phyloP scores from a whole-genome alignment of 1,140 invertebrate species.

The Berghia stephanieae region DNA sequence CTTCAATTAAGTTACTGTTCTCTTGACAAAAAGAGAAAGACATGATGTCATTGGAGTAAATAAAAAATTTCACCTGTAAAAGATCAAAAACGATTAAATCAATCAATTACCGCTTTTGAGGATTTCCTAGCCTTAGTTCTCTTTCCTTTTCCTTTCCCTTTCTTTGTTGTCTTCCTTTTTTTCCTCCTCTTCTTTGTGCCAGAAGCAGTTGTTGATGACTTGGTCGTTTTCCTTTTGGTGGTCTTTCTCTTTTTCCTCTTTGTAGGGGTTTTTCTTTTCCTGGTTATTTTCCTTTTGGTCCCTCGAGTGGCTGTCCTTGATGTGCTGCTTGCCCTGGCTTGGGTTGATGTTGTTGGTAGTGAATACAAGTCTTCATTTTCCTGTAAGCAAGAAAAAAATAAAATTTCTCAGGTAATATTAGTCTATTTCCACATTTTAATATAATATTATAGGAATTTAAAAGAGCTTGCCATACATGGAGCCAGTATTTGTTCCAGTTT shows the following conservation, averaged over 20 bases:
- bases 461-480: too few relatives aligned
- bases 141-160: conserved; percentile 37
- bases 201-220: conserved; percentile 29
- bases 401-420: too few relatives aligned
- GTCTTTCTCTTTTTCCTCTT: conserved; percentile 38
- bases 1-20: too few relatives aligned
- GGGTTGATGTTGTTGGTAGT: background rate
- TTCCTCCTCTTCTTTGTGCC: conserved; percentile 45
- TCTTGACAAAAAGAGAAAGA: too few relatives aligned
- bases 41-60: too few relatives aligned
- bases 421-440: too few relatives aligned
- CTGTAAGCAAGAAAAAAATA: conserved; percentile 4
- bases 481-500: too few relatives aligned
- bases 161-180: conserved; percentile 52
- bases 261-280: conserved; percentile 33
- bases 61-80: too few relatives aligned
- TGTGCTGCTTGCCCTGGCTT: conserved; percentile 30
- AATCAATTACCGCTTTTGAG: too few relatives aligned
- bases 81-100: too few relatives aligned
- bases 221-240: conserved; percentile 40
- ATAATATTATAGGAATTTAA: too few relatives aligned
- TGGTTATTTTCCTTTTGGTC: conserved; percentile 37
- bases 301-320: conserved; percentile 27
- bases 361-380: conserved; percentile 25
- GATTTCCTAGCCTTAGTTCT: conserved; percentile 43